Base-by-base conservation (phyloP, 1,140 invertebrate genomes). In the Galendromus occidentalis region DNA sequence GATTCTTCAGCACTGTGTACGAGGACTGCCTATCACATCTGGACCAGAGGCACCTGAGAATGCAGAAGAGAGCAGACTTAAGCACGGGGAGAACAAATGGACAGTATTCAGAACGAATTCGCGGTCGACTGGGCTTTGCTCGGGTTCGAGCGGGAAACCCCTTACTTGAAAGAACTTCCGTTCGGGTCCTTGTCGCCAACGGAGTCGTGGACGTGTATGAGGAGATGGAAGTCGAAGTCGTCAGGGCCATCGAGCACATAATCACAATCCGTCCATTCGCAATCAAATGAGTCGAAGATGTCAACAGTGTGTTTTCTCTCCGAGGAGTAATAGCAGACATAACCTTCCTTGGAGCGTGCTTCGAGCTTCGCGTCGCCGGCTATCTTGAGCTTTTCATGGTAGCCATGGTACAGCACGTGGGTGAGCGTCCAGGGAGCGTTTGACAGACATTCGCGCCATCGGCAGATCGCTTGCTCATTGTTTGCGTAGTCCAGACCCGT, bases 251-350 rank as follows among this genome's bases (percentile, higher is more conserved):
- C 51, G 25, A 59, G 51, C 22, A 59, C 51, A 59, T 59, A 59
- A 17, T n/a, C 51, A 25, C 51, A 59, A 33, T 59, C 51, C 20
- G 51, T 33, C 51, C 51, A 59, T 59, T 59, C 51, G 51, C 51
- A 59, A 17, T 59, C 51, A 59, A 59, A 59, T 4, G 51, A 25
- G 20, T 59, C 51, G 33, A 59, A 59, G 5, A 59, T 22, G 9
- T 59, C 51, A 25, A 59, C 51, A 14, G 51, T 59, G 51, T 59
- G 51, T 29, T 33, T 17, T 25, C 33, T 59, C 51, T 59, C 14
- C 20, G 33, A 22, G 2, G 22, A 29, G 33, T 59, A 20, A 47
- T 5, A 14, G 18, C 18, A 28, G 4, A 6, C 18, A 7, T 22
- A 47, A 4, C 28, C 18, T 14, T 4, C 28, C 14, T 22, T 47